These are phyloP conservation scores for Phyllostomus hastatus DNA, from an alignment of 2,113 vertebrate species.

Conservation along the genomic window DNA sequence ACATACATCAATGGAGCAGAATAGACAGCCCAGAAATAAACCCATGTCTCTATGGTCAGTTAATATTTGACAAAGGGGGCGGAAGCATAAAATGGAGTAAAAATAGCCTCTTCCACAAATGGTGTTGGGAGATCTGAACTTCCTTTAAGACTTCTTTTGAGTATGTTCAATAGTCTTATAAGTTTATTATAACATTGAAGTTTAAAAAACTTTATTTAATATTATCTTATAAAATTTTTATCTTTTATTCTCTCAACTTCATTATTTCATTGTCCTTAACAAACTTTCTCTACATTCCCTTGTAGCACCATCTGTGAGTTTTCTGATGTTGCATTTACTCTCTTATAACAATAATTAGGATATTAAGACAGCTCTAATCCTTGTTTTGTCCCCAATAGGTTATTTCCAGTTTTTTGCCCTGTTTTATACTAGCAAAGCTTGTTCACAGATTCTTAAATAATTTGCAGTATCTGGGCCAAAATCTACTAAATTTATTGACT, in stretches of 20 bases:
- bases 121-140: not conserved
- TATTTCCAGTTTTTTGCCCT: not conserved
- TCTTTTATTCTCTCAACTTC: not conserved
- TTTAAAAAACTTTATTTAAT: not conserved
- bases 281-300: not conserved
- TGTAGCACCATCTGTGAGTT: not conserved
- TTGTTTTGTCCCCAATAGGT: not conserved
- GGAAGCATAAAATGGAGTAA: no score
- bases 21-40: no score
- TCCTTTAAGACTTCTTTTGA: not conserved
- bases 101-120: no score
- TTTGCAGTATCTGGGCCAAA: not conserved
- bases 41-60: no score
- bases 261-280: not conserved
- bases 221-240: not conserved
- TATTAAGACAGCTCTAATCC: not conserved
- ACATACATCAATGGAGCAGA: no score
- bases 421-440: not conserved
- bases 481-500: not conserved
- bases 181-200: not conserved
- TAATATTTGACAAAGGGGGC: no score
- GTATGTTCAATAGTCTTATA: not conserved
- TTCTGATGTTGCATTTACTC: constrained; percentile 14
- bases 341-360: constrained; percentile 3
- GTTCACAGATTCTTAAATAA: not conserved